Base-by-base conservation (phyloP, 2,113 vertebrate genomes). In the Takifugu flavidus region DNA sequence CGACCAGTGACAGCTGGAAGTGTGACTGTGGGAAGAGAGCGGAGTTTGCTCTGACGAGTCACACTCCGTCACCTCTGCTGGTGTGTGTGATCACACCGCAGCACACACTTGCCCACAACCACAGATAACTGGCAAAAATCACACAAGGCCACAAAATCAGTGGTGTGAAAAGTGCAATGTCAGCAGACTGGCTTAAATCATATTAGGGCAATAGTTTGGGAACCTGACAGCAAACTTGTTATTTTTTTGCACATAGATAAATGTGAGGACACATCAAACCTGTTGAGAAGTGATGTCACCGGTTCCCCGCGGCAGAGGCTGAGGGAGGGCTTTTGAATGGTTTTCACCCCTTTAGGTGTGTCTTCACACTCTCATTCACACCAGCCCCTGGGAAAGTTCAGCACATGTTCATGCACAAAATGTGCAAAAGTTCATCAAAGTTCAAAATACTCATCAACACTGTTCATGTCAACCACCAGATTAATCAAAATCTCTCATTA, bases 21-120 rank as follows among this genome's bases (percentile, higher is more conserved):
- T 80, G 83, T 76, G 78, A 83, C 57, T 53, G 62, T 85, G 85
- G 72, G 85, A 87, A 82, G 57, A 13, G 0, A 0, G 15, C 6
- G 3, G 25, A 54, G 12, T 46, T 15, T 53, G 26, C 45, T 51
- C 6, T 28, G 20, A 46, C 0, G 49, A 53, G 74, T 85, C 77
- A 75, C 82, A 72, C 82, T 80, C 78, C 15, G 42, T 62, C 80
- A 83, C 83, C 73, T 86, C 49, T 5, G 20, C 4, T 13, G 62
- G 87, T 79, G 85, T 79, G 57, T 63, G 59, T n/a, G 59, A 43
- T 86, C 77, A 70, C 83, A 77, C 85, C 74, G 34, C 5, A 1
- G 12, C 29, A 62, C 50, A 39, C 7, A 39, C 34, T 10, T 39
- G 7, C 7, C 34, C 11, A 10, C 34, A 39, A 10, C 34, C 34